Evolutionary conservation across 2,888 invertebrate species (phyloP).

Genomic region (Sabatieria punctata): DNA sequence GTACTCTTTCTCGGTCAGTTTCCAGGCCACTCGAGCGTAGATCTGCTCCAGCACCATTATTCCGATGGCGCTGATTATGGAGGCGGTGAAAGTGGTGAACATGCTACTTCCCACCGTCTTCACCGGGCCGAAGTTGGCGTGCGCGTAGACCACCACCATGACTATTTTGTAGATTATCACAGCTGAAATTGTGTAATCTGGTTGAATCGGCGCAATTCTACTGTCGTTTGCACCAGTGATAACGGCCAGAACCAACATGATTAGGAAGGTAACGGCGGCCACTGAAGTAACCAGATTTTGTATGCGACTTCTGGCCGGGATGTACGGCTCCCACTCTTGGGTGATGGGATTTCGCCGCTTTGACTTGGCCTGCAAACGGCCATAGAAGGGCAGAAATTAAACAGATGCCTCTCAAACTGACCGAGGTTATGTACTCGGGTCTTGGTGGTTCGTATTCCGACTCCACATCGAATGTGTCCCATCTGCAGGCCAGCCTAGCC

Average conservation of each 20-base stretch:
- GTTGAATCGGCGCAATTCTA: slow-evolving; percentile 38
- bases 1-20: slow-evolving; percentile 9
- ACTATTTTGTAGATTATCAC: slow-evolving; percentile 75
- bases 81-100: slow-evolving; percentile 76
- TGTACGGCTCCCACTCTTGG: slow-evolving; percentile 57
- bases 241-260: neutral
- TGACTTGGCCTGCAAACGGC: slow-evolving; percentile 62
- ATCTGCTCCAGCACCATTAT: slow-evolving; percentile 46
- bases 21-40: slow-evolving; percentile 8
- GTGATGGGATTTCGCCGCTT: slow-evolving; percentile 73
- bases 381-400: neutral
- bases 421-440: slow-evolving; percentile 7
- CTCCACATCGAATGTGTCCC: slow-evolving; percentile 74
- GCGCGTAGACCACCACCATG: slow-evolving; percentile 42
- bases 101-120: neutral
- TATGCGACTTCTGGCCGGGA: slow-evolving; percentile 47
- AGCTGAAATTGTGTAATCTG: slow-evolving; percentile 43
- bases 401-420: neutral
- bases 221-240: slow-evolving; percentile 80
- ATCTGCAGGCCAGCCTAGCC: slow-evolving; percentile 75
- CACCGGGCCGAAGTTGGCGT: slow-evolving; percentile 11
- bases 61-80: slow-evolving; percentile 73
- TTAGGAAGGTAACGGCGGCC: slow-evolving; percentile 63
- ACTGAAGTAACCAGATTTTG: slow-evolving; percentile 46
- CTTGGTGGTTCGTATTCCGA: slow-evolving; percentile 50